A percentile compares a stretch with the other conserved stretches of the same genome.
These are phyloP conservation scores for Luperina nickerlii DNA, from an alignment of 2,888 invertebrate genomes.

Conservation along the genomic window DNA sequence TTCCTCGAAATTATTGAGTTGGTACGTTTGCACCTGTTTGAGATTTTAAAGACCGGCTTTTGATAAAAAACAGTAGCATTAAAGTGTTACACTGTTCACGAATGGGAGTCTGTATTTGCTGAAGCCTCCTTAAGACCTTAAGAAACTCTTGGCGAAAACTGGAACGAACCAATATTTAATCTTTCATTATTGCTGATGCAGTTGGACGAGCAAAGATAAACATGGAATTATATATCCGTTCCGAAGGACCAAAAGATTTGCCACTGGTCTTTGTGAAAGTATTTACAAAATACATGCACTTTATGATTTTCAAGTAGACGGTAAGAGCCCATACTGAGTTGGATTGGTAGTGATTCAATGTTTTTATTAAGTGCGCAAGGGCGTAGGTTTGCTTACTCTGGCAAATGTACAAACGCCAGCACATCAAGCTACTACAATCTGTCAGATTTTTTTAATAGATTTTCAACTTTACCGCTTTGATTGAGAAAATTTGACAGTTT, in stretches of 20 bases:
- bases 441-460: too few relatives aligned
- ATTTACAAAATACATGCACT: not conserved
- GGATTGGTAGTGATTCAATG: not conserved
- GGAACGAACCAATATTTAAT: conserved; percentile 43
- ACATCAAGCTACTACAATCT: too few relatives aligned
- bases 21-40: conserved; percentile 40
- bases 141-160: conserved; percentile 27
- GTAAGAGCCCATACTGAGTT: too few relatives aligned
- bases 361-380: conserved; percentile 4
- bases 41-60: conserved; percentile 30
- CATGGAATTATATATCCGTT: conserved; percentile 17
- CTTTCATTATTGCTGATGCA: conserved; percentile 32
- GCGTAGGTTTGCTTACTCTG: not conserved
- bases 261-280: conserved; percentile 17
- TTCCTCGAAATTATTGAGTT: conserved; percentile 38
- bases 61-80: conserved; percentile 32
- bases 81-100: conserved; percentile 35
- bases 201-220: conserved; percentile 29
- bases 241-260: conserved; percentile 16
- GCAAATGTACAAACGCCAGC: too few relatives aligned
- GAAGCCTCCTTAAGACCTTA: conserved; percentile 16
- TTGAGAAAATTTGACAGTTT: too few relatives aligned
- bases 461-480: too few relatives aligned
- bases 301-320: conserved; percentile 20
- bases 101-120: conserved; percentile 15